Base-by-base conservation (phyloP, 2,888 invertebrate genomes). In the Drosophila suboccidentalis region DNA sequence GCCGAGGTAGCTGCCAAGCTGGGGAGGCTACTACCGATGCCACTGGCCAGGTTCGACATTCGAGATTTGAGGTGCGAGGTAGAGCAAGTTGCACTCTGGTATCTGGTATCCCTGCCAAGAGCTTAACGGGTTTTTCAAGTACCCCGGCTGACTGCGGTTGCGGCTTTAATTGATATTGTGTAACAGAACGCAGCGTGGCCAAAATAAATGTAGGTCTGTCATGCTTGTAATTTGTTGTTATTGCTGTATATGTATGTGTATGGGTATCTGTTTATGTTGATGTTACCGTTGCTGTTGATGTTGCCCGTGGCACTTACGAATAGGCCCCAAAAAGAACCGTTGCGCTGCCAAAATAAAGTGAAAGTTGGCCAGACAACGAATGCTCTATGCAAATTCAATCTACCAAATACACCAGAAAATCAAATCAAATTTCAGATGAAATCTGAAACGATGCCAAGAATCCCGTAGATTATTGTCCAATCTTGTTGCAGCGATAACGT, bases 71-170 rank as follows among this genome's bases (percentile, higher is more conserved):
- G 64, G 61, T 50, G 77, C 58, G 58, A 77, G 80, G 87, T 87
- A 77, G 22, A 85, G 87, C 85, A 85, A 75, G 85, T 85, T 80
- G 74, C 76, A 67, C 68, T 75, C 58, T 63, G 75, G 77, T 79
- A 71, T 87, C 82, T 65, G 75, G 77, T 79, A 71, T 87, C 79
- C 84, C 80, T 87, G 78, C 58, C 62, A 71, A 72, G 71, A 50
- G 73, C 63, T 72, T 77, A 85, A 89, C 85, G 85, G 89, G 87
- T 87, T 85, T 85, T 87, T 84, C 89, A 78, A 86, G 89, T 88
- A 73, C 75, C 63, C 44, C 59, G 50, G 54, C 65, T 53, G 44
- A 57, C 76, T 36, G 51, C 50, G 65, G 63, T 59, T 62, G 79
- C 47, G 64, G 72, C 75, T 75, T 73, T 82, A 86, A 80, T 80